A percentile compares a stretch with the other conserved stretches of the same genome.
Conservation (phyloP, 2,797 vertebrate genomes). For the Brachymystax lenok region DNA sequence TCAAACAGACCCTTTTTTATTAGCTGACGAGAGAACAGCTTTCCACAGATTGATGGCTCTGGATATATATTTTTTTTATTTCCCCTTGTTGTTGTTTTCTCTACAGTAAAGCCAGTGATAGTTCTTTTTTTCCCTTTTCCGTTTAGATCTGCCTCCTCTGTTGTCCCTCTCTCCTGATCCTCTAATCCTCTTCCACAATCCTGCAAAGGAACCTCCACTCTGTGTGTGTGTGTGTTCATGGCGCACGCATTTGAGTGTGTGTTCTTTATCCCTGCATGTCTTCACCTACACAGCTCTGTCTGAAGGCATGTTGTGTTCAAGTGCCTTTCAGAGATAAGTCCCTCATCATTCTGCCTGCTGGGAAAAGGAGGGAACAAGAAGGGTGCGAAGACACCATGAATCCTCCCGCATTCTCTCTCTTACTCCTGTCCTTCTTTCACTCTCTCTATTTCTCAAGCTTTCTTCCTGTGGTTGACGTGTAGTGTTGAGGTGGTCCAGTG, state of each 20-base stretch:
- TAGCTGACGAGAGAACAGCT: constrained; percentile 45
- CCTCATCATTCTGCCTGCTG: constrained; percentile 50
- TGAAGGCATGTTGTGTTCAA: constrained; percentile 63
- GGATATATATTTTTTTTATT: constrained; percentile 20
- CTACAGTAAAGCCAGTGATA: constrained; percentile 30
- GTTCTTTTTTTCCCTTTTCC: not conserved
- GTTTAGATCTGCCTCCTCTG: constrained; percentile 42
- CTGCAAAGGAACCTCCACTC: constrained; percentile 35
- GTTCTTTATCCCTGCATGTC: constrained; percentile 45
- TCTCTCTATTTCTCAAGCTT: constrained; percentile 5
- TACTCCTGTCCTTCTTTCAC: constrained; percentile 14
- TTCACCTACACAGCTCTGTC: constrained; percentile 57
- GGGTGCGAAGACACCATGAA: constrained; percentile 49
- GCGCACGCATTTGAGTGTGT: no score
- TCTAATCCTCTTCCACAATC: constrained; percentile 56
- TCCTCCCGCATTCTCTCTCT: constrained; percentile 31
- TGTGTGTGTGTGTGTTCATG: constrained; percentile 1
- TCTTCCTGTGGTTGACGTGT: constrained; percentile 20
- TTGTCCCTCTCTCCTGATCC: constrained; percentile 48
- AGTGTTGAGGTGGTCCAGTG: constrained; percentile 6
- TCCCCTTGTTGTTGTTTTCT: constrained; percentile 32
- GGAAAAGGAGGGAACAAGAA: constrained; percentile 36
- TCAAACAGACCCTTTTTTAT: constrained; percentile 54
- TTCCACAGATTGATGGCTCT: constrained; percentile 50
- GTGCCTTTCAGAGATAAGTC: constrained; percentile 65